Base-by-base conservation (phyloP, 2,888 invertebrate species). In the Scaptomyza polygonia region DNA sequence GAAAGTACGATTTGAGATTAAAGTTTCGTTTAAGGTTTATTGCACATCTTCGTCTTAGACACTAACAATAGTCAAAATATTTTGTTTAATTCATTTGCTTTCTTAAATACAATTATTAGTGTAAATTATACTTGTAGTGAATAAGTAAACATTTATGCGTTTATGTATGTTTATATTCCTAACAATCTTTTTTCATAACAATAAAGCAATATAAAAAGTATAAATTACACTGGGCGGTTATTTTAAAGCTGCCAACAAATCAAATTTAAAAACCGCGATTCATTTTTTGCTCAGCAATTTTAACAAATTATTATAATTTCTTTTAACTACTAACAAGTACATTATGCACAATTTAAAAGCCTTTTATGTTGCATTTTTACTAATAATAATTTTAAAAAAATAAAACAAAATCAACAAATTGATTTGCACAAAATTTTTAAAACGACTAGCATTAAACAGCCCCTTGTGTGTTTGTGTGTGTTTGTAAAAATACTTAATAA, bases 401-500 rank as follows among this genome's bases (percentile, higher is more conserved):
- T 40, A 49, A 14, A 25, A 34, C 7, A 14, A 25, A 49, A 49
- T 25, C 36, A 34, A 34, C 68, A 56, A 54, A 67, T 57, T 61
- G 59, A 71, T 62, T 73, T 66, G 62, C 70, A 69, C 65, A 79
- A 83, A 67, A 14, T 6, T 64, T 67, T 57, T 18, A 59, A 72
- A 79, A 72, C 67, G 84, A 82, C 80, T 82, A 79, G 80, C 66
- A 74, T 63, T 79, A 70, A 86, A 83, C 84, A 86, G 86, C 80
- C 86, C 69, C 49, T n/a, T n/a, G 32, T 53, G 45, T 63, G 8
- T 47, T 8, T 30, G 12, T 30, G 1, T 21, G 29, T 66, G 36
- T 36, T 29, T 66, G 47, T 75, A 64, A 64, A 74, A 65, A 57
- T 73, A 72, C 63, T 39, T 67, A 67, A 51, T 9, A n/a, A 56